These are phyloP conservation scores for Crenichthys baileyi DNA, from an alignment of 2,797 vertebrate species.

Conservation along the genomic window DNA sequence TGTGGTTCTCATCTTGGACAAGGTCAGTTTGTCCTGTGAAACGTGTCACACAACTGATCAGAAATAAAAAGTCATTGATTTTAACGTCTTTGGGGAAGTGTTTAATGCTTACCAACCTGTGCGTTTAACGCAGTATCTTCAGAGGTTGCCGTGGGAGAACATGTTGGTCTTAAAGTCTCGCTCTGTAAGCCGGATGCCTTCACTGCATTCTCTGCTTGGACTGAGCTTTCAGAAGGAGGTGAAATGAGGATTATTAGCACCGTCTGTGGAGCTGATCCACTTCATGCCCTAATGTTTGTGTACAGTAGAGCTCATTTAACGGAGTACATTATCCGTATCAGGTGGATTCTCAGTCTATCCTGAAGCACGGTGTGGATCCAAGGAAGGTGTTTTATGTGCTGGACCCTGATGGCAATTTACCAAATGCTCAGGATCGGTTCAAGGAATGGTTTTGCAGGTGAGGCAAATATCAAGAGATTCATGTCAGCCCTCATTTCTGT, in stretches of 20 bases:
- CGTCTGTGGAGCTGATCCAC: not conserved
- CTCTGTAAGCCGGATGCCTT: conserved; percentile 89
- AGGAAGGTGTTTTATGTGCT: conserved; percentile 88
- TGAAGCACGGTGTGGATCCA: conserved; percentile 83
- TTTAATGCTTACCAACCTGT: not conserved
- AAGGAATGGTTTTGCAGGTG: conserved; percentile 87
- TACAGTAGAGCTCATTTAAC: not conserved
- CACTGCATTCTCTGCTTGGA: conserved; percentile 87
- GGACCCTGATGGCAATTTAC: conserved; percentile 90
- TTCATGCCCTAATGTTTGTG: not conserved
- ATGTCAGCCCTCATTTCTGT: not conserved
- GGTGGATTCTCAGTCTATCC: conserved; percentile 73
- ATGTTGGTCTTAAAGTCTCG: conserved; percentile 77
- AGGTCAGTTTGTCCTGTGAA: conserved; percentile 72
- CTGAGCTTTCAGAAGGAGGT: conserved; percentile 84
- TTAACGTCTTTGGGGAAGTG: not conserved
- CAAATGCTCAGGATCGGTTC: conserved; percentile 85
- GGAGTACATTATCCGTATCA: conserved; percentile 26
- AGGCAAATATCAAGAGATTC: conserved; percentile 1
- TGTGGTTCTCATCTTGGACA: conserved; percentile 89
- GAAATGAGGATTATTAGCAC: not conserved
- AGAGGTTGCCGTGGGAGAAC: conserved; percentile 94
- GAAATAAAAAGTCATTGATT: not conserved
- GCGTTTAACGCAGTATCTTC: conserved; percentile 83
- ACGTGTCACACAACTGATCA: not conserved